Percentiles rank a stretch among this genome's conserved stretches.
These are phyloP conservation scores for Ectemnius cavifrons DNA, from an alignment of 2,888 invertebrate genomes.

Conservation along the genomic window DNA sequence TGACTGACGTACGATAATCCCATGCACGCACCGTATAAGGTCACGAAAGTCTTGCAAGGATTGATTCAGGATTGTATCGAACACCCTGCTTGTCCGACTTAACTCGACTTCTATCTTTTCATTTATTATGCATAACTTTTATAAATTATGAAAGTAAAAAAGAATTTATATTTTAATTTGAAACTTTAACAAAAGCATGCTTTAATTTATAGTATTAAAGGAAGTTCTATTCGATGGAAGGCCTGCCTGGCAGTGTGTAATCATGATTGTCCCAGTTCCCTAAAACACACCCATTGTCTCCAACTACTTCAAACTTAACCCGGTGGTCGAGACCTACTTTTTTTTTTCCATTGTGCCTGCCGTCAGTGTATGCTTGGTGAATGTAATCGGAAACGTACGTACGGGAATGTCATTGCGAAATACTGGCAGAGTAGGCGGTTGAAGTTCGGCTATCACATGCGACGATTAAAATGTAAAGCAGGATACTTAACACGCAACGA, in stretches of 20 bases:
- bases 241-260: too few relatives aligned
- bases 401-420: not conserved
- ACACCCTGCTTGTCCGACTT: not conserved
- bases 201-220: too few relatives aligned
- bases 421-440: not conserved
- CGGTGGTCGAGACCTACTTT: conserved; percentile 5
- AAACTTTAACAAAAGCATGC: too few relatives aligned
- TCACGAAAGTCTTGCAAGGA: conserved; percentile 4
- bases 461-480: conserved; percentile 2
- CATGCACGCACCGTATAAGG: conserved; percentile 8
- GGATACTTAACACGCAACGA: not conserved
- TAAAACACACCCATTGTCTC: conserved; percentile 7
- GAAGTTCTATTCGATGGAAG: too few relatives aligned
- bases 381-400: not conserved
- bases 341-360: not conserved
- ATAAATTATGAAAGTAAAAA: too few relatives aligned
- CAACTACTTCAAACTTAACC: not conserved
- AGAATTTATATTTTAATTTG: too few relatives aligned
- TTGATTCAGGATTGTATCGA: conserved; percentile 13
- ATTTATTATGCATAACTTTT: not conserved
- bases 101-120: too few relatives aligned
- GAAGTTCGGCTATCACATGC: not conserved
- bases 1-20: conserved; percentile 15
- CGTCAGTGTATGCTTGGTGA: not conserved
- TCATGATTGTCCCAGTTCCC: too few relatives aligned